Base-by-base conservation (phyloP, 2,113 vertebrate genomes). In the Nanorana parkeri region DNA sequence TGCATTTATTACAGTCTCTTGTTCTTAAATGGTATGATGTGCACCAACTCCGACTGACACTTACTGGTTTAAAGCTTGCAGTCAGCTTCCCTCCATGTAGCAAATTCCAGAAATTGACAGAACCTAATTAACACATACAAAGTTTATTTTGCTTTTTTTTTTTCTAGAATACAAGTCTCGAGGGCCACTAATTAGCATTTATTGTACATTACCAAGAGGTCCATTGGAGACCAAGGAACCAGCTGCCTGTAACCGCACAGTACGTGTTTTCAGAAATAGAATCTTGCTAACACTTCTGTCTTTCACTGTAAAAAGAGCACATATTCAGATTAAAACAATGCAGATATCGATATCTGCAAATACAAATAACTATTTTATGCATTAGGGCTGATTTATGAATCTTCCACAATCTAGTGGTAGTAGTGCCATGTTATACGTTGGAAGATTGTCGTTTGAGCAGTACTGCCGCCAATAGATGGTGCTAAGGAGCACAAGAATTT, bases 51-150 rank as follows among this genome's bases (percentile, higher is more conserved):
- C 2, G 28, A 68, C 55, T 29, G 29, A 55, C 56, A 84, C 93
- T 90, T 88, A 93, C 90, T n/a, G 90, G 92, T 85, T 88, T 84
- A 84, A 94, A 94, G 84, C 86, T 88, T 78, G 91, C 89, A 15
- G 90, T 17, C 17, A 90, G 80, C 65, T 83, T 54, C 1, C 89
- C 88, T 54, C 87, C 89, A 28, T 81, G 5, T 1, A 87, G 78
- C 28, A 94, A 88, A 19, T 77, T 93, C 92, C 94, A 93, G 86
- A 94, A 92, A 87, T 85, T 84, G 80, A 94, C 64, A 29, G 81
- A 90, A 71, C 90, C 90, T 88, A 63, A 16, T 75, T 41, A 55
- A 66, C 2, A 81, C 20, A 73, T 17, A 66, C 20, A 78, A 6
- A 8, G 17, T 41, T 29, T 58, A 15, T 5, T 32, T 56, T 11